phyloP scores from a whole-genome alignment of 2,113 vertebrate genomes.

The Podarcis muralis region DNA sequence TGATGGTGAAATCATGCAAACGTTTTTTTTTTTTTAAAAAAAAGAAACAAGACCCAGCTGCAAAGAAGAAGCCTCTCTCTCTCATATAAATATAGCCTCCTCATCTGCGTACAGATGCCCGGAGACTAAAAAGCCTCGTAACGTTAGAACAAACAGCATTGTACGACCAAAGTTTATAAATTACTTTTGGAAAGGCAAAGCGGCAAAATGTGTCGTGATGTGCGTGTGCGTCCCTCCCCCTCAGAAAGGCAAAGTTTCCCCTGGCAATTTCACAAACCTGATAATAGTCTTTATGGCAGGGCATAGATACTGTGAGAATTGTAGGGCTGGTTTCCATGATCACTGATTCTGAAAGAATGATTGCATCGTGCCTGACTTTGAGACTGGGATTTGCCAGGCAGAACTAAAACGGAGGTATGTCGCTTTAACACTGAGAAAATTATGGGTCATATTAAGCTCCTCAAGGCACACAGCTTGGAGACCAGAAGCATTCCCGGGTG shows the following conservation, averaged over 20 bases:
- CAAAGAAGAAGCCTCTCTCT: background rate
- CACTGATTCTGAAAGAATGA: background rate
- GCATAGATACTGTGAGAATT: background rate
- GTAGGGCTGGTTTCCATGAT: background rate
- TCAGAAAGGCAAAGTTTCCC: background rate
- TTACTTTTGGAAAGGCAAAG: background rate
- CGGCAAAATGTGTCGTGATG: accelerated
- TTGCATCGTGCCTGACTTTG: background rate
- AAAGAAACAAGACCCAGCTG: background rate
- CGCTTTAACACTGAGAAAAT: too few species aligned
- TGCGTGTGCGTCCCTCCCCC: background rate
- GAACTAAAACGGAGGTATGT: background rate
- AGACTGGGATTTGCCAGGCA: background rate
- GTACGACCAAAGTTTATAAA: background rate
- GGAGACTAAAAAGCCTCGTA: background rate
- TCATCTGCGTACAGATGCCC: background rate
- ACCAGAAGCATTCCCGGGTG: too few species aligned
- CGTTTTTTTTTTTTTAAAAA: too few species aligned
- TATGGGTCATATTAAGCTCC: background rate
- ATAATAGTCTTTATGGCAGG: background rate
- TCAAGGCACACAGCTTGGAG: background rate
- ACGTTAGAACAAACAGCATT: background rate
- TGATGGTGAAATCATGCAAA: background rate
- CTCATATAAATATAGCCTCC: background rate
- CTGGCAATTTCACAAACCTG: background rate